These are phyloP conservation scores for Venusia cambrica DNA, from an alignment of 2,888 invertebrate genomes.

Conservation along the genomic window DNA sequence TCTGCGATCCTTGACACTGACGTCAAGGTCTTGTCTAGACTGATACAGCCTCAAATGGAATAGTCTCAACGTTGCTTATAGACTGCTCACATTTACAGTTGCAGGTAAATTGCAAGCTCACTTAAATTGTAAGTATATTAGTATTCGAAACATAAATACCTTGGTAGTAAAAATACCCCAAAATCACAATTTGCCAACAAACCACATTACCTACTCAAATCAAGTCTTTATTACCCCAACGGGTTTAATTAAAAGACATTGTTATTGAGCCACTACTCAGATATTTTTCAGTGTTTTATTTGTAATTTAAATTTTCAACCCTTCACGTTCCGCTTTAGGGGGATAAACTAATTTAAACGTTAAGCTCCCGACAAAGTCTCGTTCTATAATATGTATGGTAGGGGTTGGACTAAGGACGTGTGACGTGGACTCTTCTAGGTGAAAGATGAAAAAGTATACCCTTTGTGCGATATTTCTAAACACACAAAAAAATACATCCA, in stretches of 20 bases:
- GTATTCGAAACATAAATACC: no score
- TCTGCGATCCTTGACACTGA: no score
- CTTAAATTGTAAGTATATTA: no score
- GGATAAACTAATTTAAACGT: slow-evolving; percentile 80
- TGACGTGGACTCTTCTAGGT: not conserved
- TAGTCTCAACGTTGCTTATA: no score
- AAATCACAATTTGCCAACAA: slow-evolving; percentile 38
- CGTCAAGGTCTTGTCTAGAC: no score
- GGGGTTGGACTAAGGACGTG: slow-evolving; percentile 36
- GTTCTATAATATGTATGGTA: slow-evolving; percentile 71
- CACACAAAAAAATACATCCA: no score
- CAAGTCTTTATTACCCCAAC: slow-evolving; percentile 75
- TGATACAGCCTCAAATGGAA: no score
- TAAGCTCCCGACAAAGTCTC: slow-evolving; percentile 74
- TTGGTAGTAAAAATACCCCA: not conserved
- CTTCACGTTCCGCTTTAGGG: slow-evolving; percentile 72
- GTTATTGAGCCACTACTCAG: slow-evolving; percentile 78
- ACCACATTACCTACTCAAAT: slow-evolving; percentile 64
- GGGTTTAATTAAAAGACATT: slow-evolving; percentile 78
- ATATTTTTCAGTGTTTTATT: slow-evolving; percentile 81
- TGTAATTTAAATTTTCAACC: slow-evolving; percentile 82
- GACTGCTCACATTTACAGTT: no score
- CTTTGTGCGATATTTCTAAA: no score
- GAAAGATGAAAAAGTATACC: no score
- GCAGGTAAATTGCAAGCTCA: no score